A percentile compares a stretch with the other conserved stretches of the same genome.
phyloP scores from a whole-genome alignment of 1,140 invertebrate species.

The Pseudobourletiella spinata region DNA sequence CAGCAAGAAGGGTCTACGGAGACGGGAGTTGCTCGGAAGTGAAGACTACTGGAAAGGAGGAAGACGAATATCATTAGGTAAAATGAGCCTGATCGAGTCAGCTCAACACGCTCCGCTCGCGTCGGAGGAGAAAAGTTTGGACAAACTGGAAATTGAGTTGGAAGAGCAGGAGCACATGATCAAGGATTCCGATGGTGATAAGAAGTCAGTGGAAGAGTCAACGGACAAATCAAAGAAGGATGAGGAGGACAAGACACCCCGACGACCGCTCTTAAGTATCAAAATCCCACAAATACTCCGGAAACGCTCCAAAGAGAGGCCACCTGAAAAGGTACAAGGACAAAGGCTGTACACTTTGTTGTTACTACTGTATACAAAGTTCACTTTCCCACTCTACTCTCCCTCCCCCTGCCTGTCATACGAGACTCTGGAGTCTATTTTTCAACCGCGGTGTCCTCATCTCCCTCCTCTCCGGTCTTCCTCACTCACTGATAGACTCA shows the following conservation, averaged over 20 bases:
- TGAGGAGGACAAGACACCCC: neutral
- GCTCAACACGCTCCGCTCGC: constrained; percentile 7
- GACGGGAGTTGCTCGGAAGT: neutral
- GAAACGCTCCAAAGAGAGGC: constrained; percentile 6
- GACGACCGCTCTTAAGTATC: constrained; percentile 2
- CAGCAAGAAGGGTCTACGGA: neutral
- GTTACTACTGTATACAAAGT: neutral
- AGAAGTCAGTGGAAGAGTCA: neutral
- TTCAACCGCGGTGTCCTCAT: no score
- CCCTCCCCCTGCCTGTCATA: no score
- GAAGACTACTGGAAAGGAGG: neutral
- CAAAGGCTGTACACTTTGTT: no score
- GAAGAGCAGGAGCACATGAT: constrained; percentile 12
- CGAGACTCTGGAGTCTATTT: no score
- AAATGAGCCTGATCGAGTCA: constrained; percentile 19
- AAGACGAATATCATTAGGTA: neutral
- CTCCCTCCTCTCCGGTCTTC: no score
- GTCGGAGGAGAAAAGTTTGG: constrained; percentile 17
- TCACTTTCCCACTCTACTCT: neutral
- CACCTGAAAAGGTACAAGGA: constrained; percentile 1
- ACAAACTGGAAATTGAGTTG: constrained; percentile 19
- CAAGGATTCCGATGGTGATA: neutral
- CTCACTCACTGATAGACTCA: no score
- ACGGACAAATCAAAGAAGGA: constrained; percentile 5
- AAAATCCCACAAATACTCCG: constrained; percentile 15